Conservation (phyloP, 2,797 vertebrate species). For the Smutsia gigantea region DNA sequence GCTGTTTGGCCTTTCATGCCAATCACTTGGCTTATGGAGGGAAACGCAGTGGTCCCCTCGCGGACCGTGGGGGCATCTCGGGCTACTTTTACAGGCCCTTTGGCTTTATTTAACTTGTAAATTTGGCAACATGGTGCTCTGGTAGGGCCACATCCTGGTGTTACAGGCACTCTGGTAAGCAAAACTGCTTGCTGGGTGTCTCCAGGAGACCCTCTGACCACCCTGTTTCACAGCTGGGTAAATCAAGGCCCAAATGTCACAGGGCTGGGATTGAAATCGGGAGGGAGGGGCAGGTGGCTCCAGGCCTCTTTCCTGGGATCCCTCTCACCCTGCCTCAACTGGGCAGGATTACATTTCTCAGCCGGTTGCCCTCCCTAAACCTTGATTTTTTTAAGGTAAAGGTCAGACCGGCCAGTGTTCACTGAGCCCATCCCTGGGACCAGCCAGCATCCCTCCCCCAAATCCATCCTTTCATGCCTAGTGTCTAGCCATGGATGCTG, state of each 20-base stretch:
- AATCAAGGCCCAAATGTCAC: not conserved
- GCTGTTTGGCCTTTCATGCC: not conserved
- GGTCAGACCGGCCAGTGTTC: not conserved
- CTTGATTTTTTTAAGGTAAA: not conserved
- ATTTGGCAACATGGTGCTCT: not conserved
- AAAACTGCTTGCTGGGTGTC: not conserved
- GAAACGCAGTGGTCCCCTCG: too few relatives aligned
- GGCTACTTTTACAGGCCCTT: not conserved
- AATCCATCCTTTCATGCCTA: not conserved
- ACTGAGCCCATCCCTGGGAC: not conserved
- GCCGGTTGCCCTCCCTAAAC: not conserved
- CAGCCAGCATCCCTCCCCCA: fast-evolving
- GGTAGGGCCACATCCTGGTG: not conserved
- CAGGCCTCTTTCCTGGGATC: not conserved
- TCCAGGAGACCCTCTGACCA: not conserved
- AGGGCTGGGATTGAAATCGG: not conserved
- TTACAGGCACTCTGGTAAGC: too few relatives aligned
- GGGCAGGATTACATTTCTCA: not conserved
- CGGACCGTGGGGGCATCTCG: not conserved
- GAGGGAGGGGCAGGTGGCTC: not conserved
- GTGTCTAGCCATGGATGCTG: not conserved
- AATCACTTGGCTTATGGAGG: too few relatives aligned
- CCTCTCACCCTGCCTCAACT: not conserved
- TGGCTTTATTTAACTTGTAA: not conserved
- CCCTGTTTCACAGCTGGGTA: not conserved